phyloP scores from a whole-genome alignment of 2,888 invertebrate species.

The Chironomus tentans region DNA sequence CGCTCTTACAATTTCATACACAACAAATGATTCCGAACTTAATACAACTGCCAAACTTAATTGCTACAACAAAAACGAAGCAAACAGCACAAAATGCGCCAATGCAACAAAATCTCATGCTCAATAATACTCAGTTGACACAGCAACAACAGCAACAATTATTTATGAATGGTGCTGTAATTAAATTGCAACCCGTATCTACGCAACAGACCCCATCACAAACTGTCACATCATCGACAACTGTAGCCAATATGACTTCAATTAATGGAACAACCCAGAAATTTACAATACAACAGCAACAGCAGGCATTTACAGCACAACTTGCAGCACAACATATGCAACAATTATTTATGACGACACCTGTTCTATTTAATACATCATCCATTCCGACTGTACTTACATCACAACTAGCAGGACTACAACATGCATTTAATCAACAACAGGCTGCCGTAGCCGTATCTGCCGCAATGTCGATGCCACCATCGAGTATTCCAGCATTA shows the following conservation, averaged over 20 bases:
- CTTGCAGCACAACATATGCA: conserved; percentile 32
- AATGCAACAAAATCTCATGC: conserved; percentile 11
- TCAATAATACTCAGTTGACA: conserved; percentile 20
- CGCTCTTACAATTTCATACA: conserved; percentile 14
- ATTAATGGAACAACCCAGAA: conserved; percentile 7
- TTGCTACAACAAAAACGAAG: conserved; percentile 36
- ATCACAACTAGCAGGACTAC: conserved; percentile 29
- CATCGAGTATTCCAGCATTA: conserved; percentile 36
- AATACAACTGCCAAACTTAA: conserved; percentile 50
- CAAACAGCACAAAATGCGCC: conserved; percentile 14
- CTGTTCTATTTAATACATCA: conserved; percentile 39
- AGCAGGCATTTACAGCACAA: conserved; percentile 32
- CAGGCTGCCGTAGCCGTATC: conserved; percentile 15
- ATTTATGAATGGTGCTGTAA: conserved; percentile 41
- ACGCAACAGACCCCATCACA: conserved; percentile 19
- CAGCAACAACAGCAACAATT: conserved; percentile 38
- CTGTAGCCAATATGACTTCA: neutral
- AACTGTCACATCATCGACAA: conserved; percentile 16
- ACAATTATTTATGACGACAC: conserved; percentile 38
- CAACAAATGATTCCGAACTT: conserved; percentile 48
- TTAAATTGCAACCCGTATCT: conserved; percentile 35
- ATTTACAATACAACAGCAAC: conserved; percentile 14
- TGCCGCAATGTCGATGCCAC: conserved; percentile 13
- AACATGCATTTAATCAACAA: conserved; percentile 24
- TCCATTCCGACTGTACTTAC: conserved; percentile 40